phyloP scores from a whole-genome alignment of 1,140 invertebrate species.

The Lordiphosa collinella region DNA sequence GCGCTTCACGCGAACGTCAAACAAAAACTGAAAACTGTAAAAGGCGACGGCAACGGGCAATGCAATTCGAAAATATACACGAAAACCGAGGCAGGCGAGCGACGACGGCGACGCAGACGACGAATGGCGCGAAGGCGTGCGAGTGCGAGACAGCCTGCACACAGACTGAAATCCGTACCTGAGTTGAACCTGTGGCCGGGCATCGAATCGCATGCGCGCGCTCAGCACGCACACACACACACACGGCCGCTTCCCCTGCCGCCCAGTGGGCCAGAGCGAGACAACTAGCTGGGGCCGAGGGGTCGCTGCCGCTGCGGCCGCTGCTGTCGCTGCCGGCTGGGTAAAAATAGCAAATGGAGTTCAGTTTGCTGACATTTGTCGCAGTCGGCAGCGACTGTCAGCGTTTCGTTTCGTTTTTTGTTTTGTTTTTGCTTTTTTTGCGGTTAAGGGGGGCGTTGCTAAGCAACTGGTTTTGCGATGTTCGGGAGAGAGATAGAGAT shows the following conservation, averaged over 20 bases:
- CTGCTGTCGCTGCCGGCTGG: constrained; percentile 11
- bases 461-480: constrained; percentile 73
- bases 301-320: not conserved
- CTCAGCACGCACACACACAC: constrained; percentile 13
- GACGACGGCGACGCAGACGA: constrained; percentile 25
- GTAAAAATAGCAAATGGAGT: constrained; percentile 73
- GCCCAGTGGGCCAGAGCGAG: constrained; percentile 19
- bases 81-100: constrained; percentile 15
- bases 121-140: constrained; percentile 47
- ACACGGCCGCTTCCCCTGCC: too few species aligned
- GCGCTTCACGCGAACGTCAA: constrained; percentile 67
- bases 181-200: constrained; percentile 26
- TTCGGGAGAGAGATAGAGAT: constrained; percentile 51
- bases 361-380: constrained; percentile 68
- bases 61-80: constrained; percentile 16
- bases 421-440: constrained; percentile 23
- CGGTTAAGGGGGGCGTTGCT: constrained; percentile 79
- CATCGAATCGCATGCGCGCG: constrained; percentile 58
- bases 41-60: constrained; percentile 37
- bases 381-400: constrained; percentile 44
- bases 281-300: constrained; percentile 26
- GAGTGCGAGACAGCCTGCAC: constrained; percentile 37
- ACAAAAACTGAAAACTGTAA: constrained; percentile 70
- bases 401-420: constrained; percentile 7
- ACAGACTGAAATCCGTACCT: constrained; percentile 36